Conservation (phyloP, 1,140 invertebrate species). For the Papilio polytes region DNA sequence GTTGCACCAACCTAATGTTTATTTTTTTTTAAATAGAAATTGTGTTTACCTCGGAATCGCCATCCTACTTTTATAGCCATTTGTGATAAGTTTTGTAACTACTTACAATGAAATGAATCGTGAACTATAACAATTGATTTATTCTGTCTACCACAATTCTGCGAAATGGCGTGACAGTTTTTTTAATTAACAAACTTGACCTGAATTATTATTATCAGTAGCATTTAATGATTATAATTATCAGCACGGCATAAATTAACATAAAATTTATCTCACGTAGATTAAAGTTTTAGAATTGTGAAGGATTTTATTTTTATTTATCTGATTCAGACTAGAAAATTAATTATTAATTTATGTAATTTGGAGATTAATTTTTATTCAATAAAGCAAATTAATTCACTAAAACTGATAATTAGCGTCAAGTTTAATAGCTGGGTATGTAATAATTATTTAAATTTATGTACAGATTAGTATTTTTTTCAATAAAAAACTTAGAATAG, state of each 20-base stretch:
- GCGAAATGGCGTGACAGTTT: background rate
- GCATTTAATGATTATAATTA: background rate
- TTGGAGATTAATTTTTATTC: slow-evolving; percentile 26
- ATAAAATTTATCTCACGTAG: background rate
- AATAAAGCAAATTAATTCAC: slow-evolving; percentile 15
- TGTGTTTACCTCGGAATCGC: background rate
- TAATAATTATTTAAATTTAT: background rate
- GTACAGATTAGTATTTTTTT: background rate
- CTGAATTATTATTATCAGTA: background rate
- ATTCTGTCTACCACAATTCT: background rate
- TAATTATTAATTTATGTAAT: slow-evolving; percentile 21
- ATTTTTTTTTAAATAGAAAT: background rate
- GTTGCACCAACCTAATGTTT: background rate
- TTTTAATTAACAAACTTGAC: slow-evolving; percentile 5
- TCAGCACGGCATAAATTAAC: background rate
- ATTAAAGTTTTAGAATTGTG: background rate
- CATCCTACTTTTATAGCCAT: background rate
- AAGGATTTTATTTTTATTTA: slow-evolving; percentile 21
- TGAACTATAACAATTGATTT: background rate
- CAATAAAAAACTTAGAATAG: slow-evolving; percentile 5
- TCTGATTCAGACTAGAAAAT: slow-evolving; percentile 31
- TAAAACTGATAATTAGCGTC: slow-evolving; percentile 25
- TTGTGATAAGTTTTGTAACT: background rate
- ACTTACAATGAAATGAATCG: background rate
- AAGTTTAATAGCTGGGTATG: background rate